Percentiles rank a stretch among this genome's conserved stretches.
Conservation (phyloP, 2,797 vertebrate genomes). For the Chrosomus eos region DNA sequence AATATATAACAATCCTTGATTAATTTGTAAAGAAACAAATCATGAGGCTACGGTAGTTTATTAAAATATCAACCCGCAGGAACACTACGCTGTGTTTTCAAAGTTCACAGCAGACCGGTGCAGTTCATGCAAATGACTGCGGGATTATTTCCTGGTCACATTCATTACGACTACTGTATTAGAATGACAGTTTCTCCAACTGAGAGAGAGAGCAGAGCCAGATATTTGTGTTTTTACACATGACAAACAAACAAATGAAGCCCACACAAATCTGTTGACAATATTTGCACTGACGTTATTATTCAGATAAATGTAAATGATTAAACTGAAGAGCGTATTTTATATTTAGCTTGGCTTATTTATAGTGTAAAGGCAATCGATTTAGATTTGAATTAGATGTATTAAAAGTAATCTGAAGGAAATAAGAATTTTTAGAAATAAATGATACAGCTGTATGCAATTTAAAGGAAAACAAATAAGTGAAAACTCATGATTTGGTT, state of each 20-base stretch:
- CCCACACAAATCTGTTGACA: constrained; percentile 54
- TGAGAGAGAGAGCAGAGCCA: constrained; percentile 66
- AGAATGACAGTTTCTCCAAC: constrained; percentile 66
- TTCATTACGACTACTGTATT: constrained; percentile 61
- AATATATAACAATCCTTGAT: constrained; percentile 45
- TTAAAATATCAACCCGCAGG: constrained; percentile 44
- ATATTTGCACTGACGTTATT: constrained; percentile 44
- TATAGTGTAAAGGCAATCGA: not conserved
- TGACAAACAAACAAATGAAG: constrained; percentile 54
- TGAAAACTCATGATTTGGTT: not conserved
- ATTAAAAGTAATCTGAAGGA: not conserved
- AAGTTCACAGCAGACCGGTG: constrained; percentile 12
- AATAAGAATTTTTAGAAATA: not conserved
- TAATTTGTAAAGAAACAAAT: constrained; percentile 57
- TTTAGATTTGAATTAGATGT: not conserved
- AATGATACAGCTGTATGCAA: not conserved
- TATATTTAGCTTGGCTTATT: not conserved
- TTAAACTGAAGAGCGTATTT: constrained; percentile 14
- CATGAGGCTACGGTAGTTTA: constrained; percentile 32
- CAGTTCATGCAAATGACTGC: constrained; percentile 74
- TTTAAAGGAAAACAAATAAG: not conserved
- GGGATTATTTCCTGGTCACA: constrained; percentile 63
- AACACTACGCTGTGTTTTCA: constrained; percentile 63
- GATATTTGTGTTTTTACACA: constrained; percentile 35
- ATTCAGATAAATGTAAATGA: constrained; percentile 39